Percentiles rank a stretch among this genome's conserved stretches.
Conservation (phyloP, 2,888 invertebrate genomes). For the Ferdinandea cuprea region DNA sequence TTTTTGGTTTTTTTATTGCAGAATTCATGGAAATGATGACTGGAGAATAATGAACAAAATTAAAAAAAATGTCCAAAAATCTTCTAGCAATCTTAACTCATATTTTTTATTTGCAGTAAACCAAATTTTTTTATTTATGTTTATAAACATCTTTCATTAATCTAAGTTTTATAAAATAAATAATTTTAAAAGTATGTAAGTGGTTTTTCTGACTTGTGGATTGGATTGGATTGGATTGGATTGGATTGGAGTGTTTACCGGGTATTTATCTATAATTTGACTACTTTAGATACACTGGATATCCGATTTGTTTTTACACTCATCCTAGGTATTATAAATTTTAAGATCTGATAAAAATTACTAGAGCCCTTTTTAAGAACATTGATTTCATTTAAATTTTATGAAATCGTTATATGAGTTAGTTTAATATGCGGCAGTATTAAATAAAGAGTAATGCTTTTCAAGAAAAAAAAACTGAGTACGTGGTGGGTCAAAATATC, state of each 20-base stretch:
- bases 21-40: conserved; percentile 99
- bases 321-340: too few relatives aligned
- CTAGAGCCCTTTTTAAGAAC: too few relatives aligned
- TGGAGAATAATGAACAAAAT: conserved; percentile 88
- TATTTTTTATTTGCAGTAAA: conserved; percentile 20
- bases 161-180: conserved; percentile 62
- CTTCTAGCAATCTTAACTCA: conserved; percentile 38
- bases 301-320: too few relatives aligned
- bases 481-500: too few relatives aligned
- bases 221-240: not conserved
- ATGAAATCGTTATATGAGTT: too few relatives aligned
- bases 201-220: not conserved
- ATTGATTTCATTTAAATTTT: too few relatives aligned
- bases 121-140: conserved; percentile 39
- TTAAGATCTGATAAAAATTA: too few relatives aligned
- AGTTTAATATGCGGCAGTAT: too few relatives aligned
- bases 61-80: conserved; percentile 16
- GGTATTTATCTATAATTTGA: too few relatives aligned
- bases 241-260: not conserved
- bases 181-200: conserved; percentile 39
- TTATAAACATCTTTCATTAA: conserved; percentile 58
- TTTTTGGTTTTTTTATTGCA: conserved; percentile 83
- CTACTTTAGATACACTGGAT: too few relatives aligned
- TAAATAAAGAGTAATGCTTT: too few relatives aligned
- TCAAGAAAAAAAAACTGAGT: too few relatives aligned